A percentile compares a stretch with the other conserved stretches of the same genome.
phyloP scores from a whole-genome alignment of 2,888 invertebrate genomes.

The Drosophila greeni region DNA sequence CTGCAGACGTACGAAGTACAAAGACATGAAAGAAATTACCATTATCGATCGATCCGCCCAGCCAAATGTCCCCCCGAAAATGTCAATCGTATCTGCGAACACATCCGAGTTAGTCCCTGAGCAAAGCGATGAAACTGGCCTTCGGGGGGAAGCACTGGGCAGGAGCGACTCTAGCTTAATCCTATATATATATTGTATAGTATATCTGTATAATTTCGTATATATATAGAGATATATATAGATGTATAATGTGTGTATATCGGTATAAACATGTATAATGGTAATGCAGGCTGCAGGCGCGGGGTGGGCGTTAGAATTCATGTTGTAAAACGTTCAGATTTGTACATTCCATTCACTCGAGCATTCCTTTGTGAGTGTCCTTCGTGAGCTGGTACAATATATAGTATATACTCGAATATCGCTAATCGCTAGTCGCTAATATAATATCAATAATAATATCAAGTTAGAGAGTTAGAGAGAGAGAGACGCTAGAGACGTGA shows the following conservation, averaged over 20 bases:
- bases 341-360: conserved; percentile 35
- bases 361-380: conserved; percentile 25
- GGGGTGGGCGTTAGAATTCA: conserved; percentile 31
- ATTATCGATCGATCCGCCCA: conserved; percentile 5
- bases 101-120: conserved; percentile 38
- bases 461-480: conserved; percentile 4
- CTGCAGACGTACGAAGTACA: conserved; percentile 8
- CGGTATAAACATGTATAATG: conserved; percentile 40
- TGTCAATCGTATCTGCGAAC: conserved; percentile 33
- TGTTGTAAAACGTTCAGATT: conserved; percentile 21
- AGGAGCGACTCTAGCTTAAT: conserved; percentile 3
- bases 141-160: not conserved
- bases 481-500: conserved; percentile 28
- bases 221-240: conserved; percentile 20
- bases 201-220: conserved; percentile 25
- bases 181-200: conserved; percentile 10
- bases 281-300: conserved; percentile 48
- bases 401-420: conserved; percentile 12
- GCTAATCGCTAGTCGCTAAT: not conserved
- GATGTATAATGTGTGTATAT: conserved; percentile 15
- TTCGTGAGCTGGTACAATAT: conserved; percentile 32
- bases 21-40: conserved; percentile 15
- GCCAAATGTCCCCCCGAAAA: conserved; percentile 20
- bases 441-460: conserved; percentile 21
- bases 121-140: conserved; percentile 30